phyloP scores from a whole-genome alignment of 2,888 invertebrate genomes.

The Cenopis cana region DNA sequence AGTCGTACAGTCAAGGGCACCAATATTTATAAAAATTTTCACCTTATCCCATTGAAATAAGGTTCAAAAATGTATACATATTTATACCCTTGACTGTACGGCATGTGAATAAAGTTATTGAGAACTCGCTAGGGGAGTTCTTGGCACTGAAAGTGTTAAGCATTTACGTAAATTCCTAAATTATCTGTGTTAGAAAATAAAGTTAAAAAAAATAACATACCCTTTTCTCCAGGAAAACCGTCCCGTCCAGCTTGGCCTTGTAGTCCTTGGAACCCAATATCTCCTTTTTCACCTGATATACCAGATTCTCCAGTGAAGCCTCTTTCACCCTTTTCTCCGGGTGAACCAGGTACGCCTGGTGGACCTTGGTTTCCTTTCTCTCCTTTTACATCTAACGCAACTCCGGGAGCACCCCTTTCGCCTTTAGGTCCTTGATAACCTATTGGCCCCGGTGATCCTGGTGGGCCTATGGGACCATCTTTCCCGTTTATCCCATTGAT shows the following conservation, averaged over 20 bases:
- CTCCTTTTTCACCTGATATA: conserved; percentile 85
- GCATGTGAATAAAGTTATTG: no score
- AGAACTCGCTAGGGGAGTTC: no score
- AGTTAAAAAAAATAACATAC: conserved; percentile 53
- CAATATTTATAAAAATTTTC: no score
- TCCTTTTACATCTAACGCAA: conserved; percentile 88
- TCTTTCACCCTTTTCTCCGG: conserved; percentile 86
- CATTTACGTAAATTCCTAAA: not conserved
- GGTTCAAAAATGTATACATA: no score
- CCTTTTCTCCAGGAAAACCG: conserved; percentile 75
- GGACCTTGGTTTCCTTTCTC: conserved; percentile 90
- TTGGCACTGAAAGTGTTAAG: no score
- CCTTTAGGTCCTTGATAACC: conserved; percentile 85
- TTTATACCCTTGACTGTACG: no score
- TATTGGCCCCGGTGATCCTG: conserved; percentile 23
- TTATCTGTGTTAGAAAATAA: conserved; percentile 30
- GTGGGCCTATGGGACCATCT: conserved; percentile 88
- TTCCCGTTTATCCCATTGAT: conserved; percentile 86
- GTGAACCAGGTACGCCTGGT: conserved; percentile 87
- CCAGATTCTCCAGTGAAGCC: conserved; percentile 86
- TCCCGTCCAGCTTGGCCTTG: conserved; percentile 78
- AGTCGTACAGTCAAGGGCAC: no score
- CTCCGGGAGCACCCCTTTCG: conserved; percentile 90
- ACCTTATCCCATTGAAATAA: no score
- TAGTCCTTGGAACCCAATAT: conserved; percentile 85